Conservation (phyloP, 2,797 vertebrate species). For the Numenius phaeopus region DNA sequence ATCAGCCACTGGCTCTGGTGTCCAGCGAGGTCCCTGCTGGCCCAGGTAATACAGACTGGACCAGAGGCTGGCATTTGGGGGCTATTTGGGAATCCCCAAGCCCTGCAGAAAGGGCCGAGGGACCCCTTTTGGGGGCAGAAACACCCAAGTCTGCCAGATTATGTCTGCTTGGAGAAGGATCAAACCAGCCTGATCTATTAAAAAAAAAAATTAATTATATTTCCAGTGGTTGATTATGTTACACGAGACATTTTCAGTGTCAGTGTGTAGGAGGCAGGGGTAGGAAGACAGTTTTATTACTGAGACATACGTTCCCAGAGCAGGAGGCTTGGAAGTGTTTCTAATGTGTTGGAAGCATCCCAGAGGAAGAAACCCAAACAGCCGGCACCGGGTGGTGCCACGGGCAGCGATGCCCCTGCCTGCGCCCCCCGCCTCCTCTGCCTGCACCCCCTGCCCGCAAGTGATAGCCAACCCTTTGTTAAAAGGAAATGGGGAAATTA, state of each 20-base stretch:
- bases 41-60: background rate
- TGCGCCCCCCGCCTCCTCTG: background rate
- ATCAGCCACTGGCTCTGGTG: background rate
- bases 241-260: background rate
- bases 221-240: background rate
- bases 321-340: background rate
- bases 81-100: background rate
- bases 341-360: background rate
- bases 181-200: background rate
- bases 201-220: background rate
- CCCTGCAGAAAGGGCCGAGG: background rate
- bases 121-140: background rate
- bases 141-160: background rate
- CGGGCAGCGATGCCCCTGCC: accelerated
- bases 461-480: background rate
- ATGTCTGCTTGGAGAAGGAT: background rate
- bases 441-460: background rate
- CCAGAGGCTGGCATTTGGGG: background rate
- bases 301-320: background rate
- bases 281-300: background rate
- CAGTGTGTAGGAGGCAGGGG: background rate
- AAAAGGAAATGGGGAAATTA: background rate
- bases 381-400: accelerated
- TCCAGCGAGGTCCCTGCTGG: accelerated
- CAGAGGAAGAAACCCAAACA: background rate